phyloP scores from a whole-genome alignment of 2,888 invertebrate species.

The Idaea dimidiata region DNA sequence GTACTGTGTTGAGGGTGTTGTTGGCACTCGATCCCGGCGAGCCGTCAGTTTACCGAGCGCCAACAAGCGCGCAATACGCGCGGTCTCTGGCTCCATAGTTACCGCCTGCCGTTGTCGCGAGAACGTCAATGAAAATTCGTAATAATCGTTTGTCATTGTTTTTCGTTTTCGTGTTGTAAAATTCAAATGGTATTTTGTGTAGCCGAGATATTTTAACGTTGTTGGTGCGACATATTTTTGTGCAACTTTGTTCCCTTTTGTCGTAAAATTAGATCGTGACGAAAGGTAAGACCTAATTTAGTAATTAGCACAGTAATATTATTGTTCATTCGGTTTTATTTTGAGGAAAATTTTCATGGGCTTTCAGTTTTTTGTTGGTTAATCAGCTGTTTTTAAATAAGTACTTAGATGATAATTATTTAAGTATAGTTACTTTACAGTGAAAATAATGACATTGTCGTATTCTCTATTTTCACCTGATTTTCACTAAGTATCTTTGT shows the following conservation, averaged over 20 bases:
- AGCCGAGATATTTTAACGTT: constrained; percentile 23
- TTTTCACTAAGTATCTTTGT: too few relatives aligned
- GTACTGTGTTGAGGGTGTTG: constrained; percentile 5
- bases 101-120: constrained; percentile 43
- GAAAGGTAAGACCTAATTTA: constrained; percentile 33
- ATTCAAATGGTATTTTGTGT: constrained; percentile 50
- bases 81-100: constrained; percentile 32
- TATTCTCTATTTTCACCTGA: too few relatives aligned
- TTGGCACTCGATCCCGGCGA: constrained; percentile 47
- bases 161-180: constrained; percentile 40
- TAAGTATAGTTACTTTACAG: too few relatives aligned
- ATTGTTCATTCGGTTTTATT: background rate
- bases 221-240: constrained; percentile 29
- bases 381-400: background rate
- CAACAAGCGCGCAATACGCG: constrained; percentile 54
- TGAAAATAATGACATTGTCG: too few relatives aligned
- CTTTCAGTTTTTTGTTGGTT: background rate
- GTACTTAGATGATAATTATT: too few relatives aligned
- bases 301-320: background rate
- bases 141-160: constrained; percentile 50
- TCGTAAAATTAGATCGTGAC: constrained; percentile 34
- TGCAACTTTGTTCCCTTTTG: constrained; percentile 33
- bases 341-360: background rate
- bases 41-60: constrained; percentile 46
- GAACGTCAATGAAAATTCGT: constrained; percentile 48